A percentile compares a stretch with the other conserved stretches of the same genome.
Conservation (phyloP, 2,797 vertebrate genomes). For the Tragopan temminckii region DNA sequence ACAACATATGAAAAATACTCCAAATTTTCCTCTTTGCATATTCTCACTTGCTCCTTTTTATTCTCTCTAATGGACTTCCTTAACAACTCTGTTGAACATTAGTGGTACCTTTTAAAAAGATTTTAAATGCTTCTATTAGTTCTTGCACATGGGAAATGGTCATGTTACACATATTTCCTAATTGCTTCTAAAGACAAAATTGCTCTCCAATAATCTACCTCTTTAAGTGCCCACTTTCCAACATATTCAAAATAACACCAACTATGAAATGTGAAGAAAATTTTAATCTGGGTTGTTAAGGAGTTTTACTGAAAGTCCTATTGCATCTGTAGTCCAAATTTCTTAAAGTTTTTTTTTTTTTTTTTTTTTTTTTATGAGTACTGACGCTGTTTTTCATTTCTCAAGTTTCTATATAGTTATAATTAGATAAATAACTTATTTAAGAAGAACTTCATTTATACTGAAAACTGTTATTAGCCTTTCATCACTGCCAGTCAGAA, state of each 20-base stretch:
- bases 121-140: neutral
- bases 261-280: neutral
- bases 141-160: neutral
- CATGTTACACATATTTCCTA: neutral
- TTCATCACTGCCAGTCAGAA: neutral
- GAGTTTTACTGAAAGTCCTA: neutral
- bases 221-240: neutral
- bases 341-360: neutral
- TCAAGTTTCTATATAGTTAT: neutral
- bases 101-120: neutral
- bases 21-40: neutral
- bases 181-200: slow-evolving; percentile 4
- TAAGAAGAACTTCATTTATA: neutral
- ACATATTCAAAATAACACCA: neutral
- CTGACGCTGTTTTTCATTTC: neutral
- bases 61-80: neutral
- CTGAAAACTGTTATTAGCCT: neutral
- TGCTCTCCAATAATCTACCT: neutral
- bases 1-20: slow-evolving; percentile 17
- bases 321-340: neutral
- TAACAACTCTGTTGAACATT: slow-evolving; percentile 12
- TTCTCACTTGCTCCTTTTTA: neutral
- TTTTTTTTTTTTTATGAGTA: neutral
- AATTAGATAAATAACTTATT: neutral
- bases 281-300: neutral